A percentile compares a stretch with the other conserved stretches of the same genome.
phyloP scores from a whole-genome alignment of 2,113 vertebrate genomes.

The Oxyura jamaicensis region DNA sequence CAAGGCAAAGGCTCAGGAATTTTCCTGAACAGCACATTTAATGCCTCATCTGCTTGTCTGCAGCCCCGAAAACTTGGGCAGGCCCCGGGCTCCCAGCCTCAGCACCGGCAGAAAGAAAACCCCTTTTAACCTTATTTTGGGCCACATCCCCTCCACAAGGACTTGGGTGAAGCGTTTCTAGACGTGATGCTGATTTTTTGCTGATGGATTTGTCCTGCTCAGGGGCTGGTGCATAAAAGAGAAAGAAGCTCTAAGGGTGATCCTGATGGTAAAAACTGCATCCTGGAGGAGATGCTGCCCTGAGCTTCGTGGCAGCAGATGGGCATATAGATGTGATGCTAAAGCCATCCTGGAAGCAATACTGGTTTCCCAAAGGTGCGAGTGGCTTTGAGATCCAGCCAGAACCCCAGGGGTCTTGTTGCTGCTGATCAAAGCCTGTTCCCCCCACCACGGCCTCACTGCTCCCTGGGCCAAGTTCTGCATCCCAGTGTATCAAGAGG shows the following conservation, averaged over 20 bases:
- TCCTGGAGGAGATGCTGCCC: not conserved
- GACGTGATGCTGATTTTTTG: not conserved
- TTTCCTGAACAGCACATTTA: not conserved
- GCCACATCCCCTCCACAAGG: not conserved
- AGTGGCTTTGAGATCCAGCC: not conserved
- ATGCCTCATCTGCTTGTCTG: not conserved
- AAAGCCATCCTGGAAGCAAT: not conserved
- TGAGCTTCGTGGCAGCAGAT: not conserved
- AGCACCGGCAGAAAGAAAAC: not conserved
- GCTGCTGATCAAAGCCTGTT: not conserved
- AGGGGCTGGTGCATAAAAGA: not conserved
- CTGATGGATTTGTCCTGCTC: not conserved
- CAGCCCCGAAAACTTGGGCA: not conserved
- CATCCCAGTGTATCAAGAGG: not conserved
- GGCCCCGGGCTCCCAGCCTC: not conserved
- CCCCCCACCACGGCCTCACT: not conserved
- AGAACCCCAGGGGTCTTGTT: not conserved
- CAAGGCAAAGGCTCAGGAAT: not conserved
- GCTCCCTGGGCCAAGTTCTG: not conserved
- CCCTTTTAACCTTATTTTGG: not conserved
- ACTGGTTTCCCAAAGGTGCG: not conserved
- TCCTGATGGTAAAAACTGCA: not conserved
- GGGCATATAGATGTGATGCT: accelerated
- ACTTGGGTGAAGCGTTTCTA: not conserved
- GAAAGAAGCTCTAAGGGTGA: not conserved